These are phyloP conservation scores for Lophotriccus pileatus DNA, from an alignment of 2,797 vertebrate genomes.

Conservation along the genomic window DNA sequence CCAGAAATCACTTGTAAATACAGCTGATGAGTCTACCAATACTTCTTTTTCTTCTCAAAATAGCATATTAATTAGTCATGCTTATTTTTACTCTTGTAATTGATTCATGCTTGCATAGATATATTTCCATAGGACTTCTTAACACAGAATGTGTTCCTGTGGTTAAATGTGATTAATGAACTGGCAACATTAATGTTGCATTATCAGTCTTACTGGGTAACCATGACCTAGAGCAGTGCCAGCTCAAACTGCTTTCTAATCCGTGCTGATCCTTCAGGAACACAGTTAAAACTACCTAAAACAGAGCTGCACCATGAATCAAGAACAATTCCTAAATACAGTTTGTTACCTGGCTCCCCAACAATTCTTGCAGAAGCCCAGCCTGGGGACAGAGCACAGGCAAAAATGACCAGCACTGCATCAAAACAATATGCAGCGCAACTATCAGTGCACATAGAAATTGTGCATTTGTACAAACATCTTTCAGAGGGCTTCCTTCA, in stretches of 20 bases:
- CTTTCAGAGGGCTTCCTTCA: background rate
- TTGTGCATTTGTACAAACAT: background rate
- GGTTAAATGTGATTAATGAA: background rate
- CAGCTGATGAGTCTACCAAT: background rate
- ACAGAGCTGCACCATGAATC: background rate
- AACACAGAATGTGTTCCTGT: background rate
- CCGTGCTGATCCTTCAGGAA: background rate
- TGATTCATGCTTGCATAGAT: background rate
- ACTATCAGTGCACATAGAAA: background rate
- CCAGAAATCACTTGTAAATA: background rate
- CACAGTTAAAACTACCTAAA: background rate
- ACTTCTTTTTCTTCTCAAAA: background rate
- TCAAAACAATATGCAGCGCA: accelerated
- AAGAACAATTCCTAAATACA: background rate
- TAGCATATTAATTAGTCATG: background rate
- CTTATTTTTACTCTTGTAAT: background rate
- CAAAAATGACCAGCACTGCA: background rate
- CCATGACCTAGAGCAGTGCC: background rate
- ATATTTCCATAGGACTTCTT: background rate
- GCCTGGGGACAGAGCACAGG: background rate
- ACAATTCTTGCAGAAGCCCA: background rate
- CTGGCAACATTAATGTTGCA: background rate
- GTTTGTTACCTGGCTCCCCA: background rate
- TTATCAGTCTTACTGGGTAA: background rate
- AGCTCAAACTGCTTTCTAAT: background rate